Base-by-base conservation (phyloP, 1,140 invertebrate genomes). In the Amphibalanus amphitrite region DNA sequence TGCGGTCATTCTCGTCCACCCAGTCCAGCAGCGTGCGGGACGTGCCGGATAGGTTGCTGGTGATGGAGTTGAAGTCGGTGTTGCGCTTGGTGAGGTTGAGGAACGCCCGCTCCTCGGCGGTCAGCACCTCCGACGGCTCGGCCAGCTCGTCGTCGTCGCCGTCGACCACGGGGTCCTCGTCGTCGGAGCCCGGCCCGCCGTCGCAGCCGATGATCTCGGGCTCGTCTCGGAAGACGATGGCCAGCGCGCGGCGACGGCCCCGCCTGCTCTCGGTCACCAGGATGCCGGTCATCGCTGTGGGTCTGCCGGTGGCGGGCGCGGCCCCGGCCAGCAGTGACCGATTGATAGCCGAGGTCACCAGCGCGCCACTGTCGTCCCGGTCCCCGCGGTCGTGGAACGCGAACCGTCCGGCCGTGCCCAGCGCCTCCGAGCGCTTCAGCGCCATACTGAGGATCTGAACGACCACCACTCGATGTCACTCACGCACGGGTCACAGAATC, bases 31-130 rank as follows among this genome's bases (percentile, higher is more conserved):
- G 47, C 47, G 47, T 59, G 47, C 47, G 47, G 1, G 47, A 59
- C 47, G 47, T 20, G 47, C 47, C 47, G 10, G 47, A 17, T 20
- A 59, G 20, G 77, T 91, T 91, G 68, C 86, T 87, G 77, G 89
- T 89, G 68, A 89, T 85, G 38, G 90, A 90, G 76, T 95, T 95
- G 78, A 91, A 93, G 78, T 91, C 90, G 0, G 92, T 94, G 77
- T 95, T 94, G 74, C 86, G 86, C 75, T 90, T 86, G 3, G 92
- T 94, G 71, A 92, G 81, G 77, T 83, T 86, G 74, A 87, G 85
- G 26, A 93, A 80, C 74, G 89, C 88, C 69, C 88, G 83, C 71
- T 90, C 89, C 74, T 89, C 87, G 75, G 76, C 70, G 0, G 76
- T 78, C 28, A 77, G 71, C 38, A 77, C 76, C 1, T 73, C 70